Percentiles rank a stretch among this genome's conserved stretches.
These are phyloP conservation scores for Manduca sexta DNA, from an alignment of 1,140 invertebrate species.

Conservation along the genomic window DNA sequence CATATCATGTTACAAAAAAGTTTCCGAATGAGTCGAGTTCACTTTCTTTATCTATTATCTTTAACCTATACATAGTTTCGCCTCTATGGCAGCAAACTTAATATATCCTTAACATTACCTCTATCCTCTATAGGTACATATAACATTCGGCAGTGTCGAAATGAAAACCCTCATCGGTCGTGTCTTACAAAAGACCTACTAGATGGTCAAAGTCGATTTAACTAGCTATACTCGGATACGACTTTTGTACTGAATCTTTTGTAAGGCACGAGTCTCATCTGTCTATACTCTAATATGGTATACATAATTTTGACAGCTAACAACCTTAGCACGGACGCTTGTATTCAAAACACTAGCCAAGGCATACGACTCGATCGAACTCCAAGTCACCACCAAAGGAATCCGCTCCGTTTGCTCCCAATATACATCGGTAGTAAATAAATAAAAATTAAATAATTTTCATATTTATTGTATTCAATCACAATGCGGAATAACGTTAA, in stretches of 20 bases:
- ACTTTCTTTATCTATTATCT: too few relatives aligned
- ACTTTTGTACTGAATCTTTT: background rate
- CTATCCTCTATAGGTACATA: too few relatives aligned
- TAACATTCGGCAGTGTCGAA: too few relatives aligned
- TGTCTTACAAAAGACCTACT: too few relatives aligned
- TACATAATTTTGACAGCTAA: conserved; percentile 3
- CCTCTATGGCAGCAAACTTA: too few relatives aligned
- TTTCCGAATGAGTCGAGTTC: too few relatives aligned
- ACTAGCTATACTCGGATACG: too few relatives aligned
- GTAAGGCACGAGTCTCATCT: background rate
- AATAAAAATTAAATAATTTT: conserved; percentile 53
- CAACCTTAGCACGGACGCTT: background rate
- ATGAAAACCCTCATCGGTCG: too few relatives aligned
- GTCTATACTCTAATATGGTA: conserved; percentile 4
- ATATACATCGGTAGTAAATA: conserved; percentile 25
- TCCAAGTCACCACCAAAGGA: conserved; percentile 1
- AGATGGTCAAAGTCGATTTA: too few relatives aligned
- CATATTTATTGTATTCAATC: conserved; percentile 27
- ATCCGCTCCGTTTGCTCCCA: conserved; percentile 24
- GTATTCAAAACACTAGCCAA: background rate
- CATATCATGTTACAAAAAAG: too few relatives aligned
- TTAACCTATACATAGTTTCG: too few relatives aligned
- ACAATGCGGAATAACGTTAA: conserved; percentile 36
- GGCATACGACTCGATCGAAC: background rate
- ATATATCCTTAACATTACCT: too few relatives aligned